Evolutionary conservation across 2,113 vertebrate genomes (phyloP), one percentile per base, ranked within the genome.

Genomic region (Forbesichthys papilliferus): DNA sequence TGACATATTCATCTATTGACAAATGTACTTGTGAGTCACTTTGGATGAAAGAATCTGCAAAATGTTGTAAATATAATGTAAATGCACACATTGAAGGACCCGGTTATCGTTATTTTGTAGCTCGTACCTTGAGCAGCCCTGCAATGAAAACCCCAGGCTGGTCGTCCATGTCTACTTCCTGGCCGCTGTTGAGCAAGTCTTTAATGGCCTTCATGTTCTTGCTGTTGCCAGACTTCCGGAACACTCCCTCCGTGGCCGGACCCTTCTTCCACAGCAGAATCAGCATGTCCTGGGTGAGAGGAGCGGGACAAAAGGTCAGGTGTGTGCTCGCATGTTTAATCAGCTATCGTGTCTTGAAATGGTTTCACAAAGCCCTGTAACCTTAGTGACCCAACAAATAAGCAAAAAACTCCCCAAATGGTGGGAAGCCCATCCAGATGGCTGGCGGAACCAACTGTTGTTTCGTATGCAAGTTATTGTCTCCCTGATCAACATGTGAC

Each of bases 231-330:
- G 91, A 76, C 76, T 93, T 98, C 68, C 98, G 91, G 88, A 99
- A 99, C 88, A 98, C 93, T 5, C 98, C 96, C 88, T 98, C 96
- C 0, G 95, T 95, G 33, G 90, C 89, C 42, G 94, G 94, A 34
- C 95, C 98, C 81, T 92, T 94, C 61, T 90, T 87, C 88, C 93
- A 93, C 58, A 99, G 84, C 71, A 95, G 68, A 56, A 87, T 64
- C 73, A 99, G 91, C 34, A 98, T 91, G 49, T 96, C 95, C 98
- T 99, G 64, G 34, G 48, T 27, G 53, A 11, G 47, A 67, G 3
- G 16, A 46, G 42, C 11, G n/a, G 42, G 18, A 10, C 34, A 27
- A 58, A 49, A 47, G n/a, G 46, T 52, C 61, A 52, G 14, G 13
- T 11, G 36, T 5, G 7, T 42, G 36, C 7, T 42, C 36, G 7